Evolutionary conservation across 2,797 vertebrate genomes (phyloP), one percentile per base, ranked within the genome.

Genomic region (Austrolebias charrua): DNA sequence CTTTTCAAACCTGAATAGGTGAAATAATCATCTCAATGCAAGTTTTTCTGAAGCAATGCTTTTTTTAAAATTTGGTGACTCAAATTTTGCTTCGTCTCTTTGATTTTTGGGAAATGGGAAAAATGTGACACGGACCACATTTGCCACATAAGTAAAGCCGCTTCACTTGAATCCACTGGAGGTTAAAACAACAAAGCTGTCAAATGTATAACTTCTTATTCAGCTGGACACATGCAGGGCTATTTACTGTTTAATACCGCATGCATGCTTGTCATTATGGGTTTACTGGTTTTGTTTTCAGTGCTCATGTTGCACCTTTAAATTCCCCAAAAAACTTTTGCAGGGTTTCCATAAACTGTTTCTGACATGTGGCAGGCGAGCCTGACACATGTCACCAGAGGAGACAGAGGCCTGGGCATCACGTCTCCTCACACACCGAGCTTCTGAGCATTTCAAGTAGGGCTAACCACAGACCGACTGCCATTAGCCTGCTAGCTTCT

Each of bases 401-500:
- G 84, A 87, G 88, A 90, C 89, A 79, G 85, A 84, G 85, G 88
- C 84, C 82, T 70, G 84, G 81, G 88, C 84, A 80, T 71, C 75
- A 56, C 47, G 73, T 82, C 67, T 71, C 80, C 88, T 88, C 86
- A 80, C 87, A 83, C 83, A 69, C 83, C 24, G 67, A 78, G 88
- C 81, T 80, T 60, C 82, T 69, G 79, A 67, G 57, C 83, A 73
- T 85, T 86, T 83, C 79, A 83, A 88, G 88, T 85, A 64, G 73
- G 46, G 45, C 85, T 84, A 83, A 92, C 89, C 91, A 82, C 92
- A 91, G 82, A 66, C 89, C 84, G 85, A 64, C 83, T 84, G 85
- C 87, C 88, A 90, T 91, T 92, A 92, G 88, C 80, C 76, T 75
- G 82, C 83, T 81, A 82, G 86, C 86, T 88, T 84, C 86, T 86